Evolutionary conservation across 2,797 vertebrate genomes (phyloP).

Genomic region (Mionectes olivaceus): DNA sequence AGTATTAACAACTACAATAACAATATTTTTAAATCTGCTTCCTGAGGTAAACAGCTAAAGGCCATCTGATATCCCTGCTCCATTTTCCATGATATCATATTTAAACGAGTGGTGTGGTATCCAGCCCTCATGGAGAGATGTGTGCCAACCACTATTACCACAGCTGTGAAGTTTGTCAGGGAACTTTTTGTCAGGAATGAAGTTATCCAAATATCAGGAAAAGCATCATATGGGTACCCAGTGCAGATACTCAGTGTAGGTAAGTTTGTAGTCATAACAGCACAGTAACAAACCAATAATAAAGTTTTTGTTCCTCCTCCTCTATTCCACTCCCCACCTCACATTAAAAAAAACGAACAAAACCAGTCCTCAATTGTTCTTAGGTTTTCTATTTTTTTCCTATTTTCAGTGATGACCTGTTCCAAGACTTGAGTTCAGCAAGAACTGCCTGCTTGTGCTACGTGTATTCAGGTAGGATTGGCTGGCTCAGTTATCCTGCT

Average conservation of each 20-base stretch:
- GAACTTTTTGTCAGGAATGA: neutral
- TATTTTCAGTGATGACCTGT: neutral
- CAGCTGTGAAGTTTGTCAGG: neutral
- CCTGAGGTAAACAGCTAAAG: neutral
- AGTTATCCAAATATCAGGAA: neutral
- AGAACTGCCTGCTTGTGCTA: rapidly evolving
- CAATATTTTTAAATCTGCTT: constrained; percentile 27
- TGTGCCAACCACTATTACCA: neutral
- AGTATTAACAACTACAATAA: neutral
- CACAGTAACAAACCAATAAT: neutral
- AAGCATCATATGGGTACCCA: neutral
- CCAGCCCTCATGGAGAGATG: neutral
- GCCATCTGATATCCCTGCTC: neutral
- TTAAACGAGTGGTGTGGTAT: neutral
- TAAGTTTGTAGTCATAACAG: neutral
- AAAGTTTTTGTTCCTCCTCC: neutral
- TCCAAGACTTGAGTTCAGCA: neutral
- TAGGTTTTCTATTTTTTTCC: neutral
- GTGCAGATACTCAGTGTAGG: neutral
- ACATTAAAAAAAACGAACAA: neutral
- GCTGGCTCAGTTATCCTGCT: neutral
- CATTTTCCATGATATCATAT: neutral
- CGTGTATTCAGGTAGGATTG: neutral
- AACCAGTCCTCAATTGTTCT: neutral
- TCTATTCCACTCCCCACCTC: neutral